Evolutionary conservation across 2,888 invertebrate species (phyloP).

Genomic region (Oscheius sp.): DNA sequence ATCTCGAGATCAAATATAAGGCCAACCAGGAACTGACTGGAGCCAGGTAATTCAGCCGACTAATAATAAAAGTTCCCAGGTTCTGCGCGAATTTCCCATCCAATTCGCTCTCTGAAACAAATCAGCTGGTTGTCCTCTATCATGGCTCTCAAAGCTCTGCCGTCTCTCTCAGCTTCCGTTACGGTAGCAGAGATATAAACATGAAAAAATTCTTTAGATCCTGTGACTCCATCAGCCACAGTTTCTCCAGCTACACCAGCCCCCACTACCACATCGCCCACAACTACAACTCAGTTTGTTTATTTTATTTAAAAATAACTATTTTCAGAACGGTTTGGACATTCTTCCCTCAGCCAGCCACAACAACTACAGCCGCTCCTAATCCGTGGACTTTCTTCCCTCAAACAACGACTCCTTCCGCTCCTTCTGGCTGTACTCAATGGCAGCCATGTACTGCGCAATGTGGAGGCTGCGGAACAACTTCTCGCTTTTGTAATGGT

Average conservation of each 20-base stretch:
- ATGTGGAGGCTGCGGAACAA: slow-evolving; percentile 51
- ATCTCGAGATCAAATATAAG: slow-evolving; percentile 61
- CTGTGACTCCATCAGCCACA: neutral
- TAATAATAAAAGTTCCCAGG: no score
- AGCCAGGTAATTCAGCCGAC: no score
- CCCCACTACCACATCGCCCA: neutral
- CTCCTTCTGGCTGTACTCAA: neutral
- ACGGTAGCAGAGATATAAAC: neutral
- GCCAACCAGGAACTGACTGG: slow-evolving; percentile 52
- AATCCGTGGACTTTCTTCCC: neutral
- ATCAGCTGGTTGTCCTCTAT: slow-evolving; percentile 45
- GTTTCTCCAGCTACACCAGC: neutral
- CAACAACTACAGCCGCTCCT: neutral
- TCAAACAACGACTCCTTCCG: neutral
- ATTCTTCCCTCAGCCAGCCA: neutral
- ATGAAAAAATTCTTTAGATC: neutral
- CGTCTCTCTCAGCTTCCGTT: slow-evolving; percentile 27
- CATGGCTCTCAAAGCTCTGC: slow-evolving; percentile 35
- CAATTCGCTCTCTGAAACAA: slow-evolving; percentile 38
- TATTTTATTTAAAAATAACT: neutral
- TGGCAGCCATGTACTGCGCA: slow-evolving; percentile 45
- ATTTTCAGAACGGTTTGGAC: neutral
- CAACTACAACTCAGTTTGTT: neutral
- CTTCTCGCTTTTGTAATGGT: neutral
- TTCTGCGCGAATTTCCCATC: slow-evolving; percentile 46